Evolutionary conservation across 2,888 invertebrate species (phyloP).

Genomic region (Leptogaster cylindrica): DNA sequence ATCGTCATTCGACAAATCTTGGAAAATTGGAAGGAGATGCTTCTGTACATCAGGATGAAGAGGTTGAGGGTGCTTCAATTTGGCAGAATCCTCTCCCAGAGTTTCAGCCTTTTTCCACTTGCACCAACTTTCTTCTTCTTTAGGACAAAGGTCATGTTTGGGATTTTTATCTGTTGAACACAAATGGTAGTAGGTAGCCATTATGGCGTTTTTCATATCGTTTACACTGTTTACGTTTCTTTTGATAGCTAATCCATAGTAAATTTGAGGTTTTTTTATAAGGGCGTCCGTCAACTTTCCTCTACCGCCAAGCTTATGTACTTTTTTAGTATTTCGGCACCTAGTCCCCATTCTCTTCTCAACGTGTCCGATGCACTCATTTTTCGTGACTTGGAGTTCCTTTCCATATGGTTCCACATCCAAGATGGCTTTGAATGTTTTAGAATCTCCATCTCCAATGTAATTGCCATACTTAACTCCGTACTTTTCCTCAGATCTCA

Average conservation of each 20-base stretch:
- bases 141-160: background rate
- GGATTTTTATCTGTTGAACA: background rate
- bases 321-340: background rate
- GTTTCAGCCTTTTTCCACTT: background rate
- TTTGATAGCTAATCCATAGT: slow-evolving; percentile 5
- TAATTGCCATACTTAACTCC: background rate
- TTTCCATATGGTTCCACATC: background rate
- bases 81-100: too few relatives aligned
- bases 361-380: background rate
- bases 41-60: background rate
- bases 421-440: background rate
- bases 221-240: background rate
- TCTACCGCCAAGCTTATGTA: background rate
- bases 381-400: background rate
- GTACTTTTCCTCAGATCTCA: background rate
- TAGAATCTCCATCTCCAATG: slow-evolving; percentile 8
- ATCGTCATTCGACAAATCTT: background rate
- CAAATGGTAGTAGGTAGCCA: background rate
- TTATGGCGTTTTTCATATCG: background rate
- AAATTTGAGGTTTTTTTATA: background rate
- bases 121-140: background rate
- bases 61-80: slow-evolving; percentile 20
- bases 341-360: slow-evolving; percentile 6
- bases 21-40: background rate
- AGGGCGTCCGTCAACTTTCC: background rate